A percentile compares a stretch with the other conserved stretches of the same genome.
phyloP scores from a whole-genome alignment of 2,113 vertebrate species.

The Tauraco erythrolophus region DNA sequence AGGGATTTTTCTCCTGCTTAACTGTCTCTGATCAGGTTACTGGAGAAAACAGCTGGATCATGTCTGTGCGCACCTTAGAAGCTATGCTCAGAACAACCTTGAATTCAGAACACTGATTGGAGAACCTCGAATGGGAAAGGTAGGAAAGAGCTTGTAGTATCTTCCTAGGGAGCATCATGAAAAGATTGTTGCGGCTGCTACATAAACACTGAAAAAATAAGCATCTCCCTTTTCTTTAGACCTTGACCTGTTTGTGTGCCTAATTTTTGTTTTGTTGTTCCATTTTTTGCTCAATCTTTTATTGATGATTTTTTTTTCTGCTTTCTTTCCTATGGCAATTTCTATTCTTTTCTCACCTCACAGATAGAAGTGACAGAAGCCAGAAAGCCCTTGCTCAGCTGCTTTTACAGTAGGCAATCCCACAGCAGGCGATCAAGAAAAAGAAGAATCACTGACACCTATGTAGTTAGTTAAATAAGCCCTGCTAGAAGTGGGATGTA shows the following conservation, averaged over 20 bases:
- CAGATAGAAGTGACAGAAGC: background rate
- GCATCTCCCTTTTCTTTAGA: background rate
- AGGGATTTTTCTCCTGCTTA: background rate
- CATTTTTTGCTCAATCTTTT: background rate
- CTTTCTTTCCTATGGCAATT: background rate
- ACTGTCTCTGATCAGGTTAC: conserved; percentile 81
- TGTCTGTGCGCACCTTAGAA: conserved; percentile 89
- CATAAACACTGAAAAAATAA: background rate
- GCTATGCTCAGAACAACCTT: conserved; percentile 89
- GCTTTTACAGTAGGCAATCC: background rate
- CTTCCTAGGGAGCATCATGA: background rate
- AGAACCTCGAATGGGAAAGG: conserved; percentile 93
- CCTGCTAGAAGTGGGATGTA: background rate
- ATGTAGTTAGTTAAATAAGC: background rate
- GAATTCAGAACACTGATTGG: conserved; percentile 90
- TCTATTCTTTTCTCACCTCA: background rate
- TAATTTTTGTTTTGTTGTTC: background rate
- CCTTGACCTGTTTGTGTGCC: background rate
- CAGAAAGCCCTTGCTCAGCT: background rate
- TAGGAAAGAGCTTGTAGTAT: conserved; percentile 53
- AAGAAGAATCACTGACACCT: background rate
- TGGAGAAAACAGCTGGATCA: conserved; percentile 98
- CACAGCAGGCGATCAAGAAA: background rate
- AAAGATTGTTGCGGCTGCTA: background rate
- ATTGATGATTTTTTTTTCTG: background rate